phyloP scores from a whole-genome alignment of 2,797 vertebrate species.

The Lepilemur ruficaudatus region DNA sequence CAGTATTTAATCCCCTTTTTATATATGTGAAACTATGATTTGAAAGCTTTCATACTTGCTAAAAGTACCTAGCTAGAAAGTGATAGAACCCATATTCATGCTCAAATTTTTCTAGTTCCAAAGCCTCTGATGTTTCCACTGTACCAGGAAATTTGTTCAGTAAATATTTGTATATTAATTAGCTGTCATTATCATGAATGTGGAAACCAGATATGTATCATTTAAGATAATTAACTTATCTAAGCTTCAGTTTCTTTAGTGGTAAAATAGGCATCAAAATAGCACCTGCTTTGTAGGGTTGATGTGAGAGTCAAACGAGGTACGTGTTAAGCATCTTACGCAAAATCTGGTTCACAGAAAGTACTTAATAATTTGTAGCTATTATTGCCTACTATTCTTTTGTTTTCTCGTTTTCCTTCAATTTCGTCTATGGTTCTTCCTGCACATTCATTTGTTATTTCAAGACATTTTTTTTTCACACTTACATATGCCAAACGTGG shows the following conservation, averaged over 20 bases:
- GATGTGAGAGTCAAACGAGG: not conserved
- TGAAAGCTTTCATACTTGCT: not conserved
- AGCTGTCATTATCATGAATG: not conserved
- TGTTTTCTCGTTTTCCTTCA: not conserved
- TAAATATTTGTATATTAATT: not conserved
- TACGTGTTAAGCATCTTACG: not conserved
- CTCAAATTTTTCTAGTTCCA: not conserved
- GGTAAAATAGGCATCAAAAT: not conserved
- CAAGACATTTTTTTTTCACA: conserved; percentile 1
- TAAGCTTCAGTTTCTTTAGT: not conserved
- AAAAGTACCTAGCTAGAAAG: not conserved
- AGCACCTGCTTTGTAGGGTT: not conserved
- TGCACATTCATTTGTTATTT: not conserved
- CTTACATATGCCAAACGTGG: not conserved
- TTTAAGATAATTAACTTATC: not conserved
- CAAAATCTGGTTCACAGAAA: not conserved
- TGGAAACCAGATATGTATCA: not conserved
- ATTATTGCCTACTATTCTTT: not conserved
- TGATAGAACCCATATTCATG: not conserved
- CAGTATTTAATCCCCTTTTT: not conserved
- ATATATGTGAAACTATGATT: not conserved
- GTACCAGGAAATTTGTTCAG: not conserved
- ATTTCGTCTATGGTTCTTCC: not conserved
- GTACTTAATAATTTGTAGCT: not conserved
- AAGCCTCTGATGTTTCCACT: not conserved